Evolutionary conservation across 1,140 invertebrate species (phyloP), one percentile per base, ranked within the genome.

Genomic region (Drosophila sp.): DNA sequence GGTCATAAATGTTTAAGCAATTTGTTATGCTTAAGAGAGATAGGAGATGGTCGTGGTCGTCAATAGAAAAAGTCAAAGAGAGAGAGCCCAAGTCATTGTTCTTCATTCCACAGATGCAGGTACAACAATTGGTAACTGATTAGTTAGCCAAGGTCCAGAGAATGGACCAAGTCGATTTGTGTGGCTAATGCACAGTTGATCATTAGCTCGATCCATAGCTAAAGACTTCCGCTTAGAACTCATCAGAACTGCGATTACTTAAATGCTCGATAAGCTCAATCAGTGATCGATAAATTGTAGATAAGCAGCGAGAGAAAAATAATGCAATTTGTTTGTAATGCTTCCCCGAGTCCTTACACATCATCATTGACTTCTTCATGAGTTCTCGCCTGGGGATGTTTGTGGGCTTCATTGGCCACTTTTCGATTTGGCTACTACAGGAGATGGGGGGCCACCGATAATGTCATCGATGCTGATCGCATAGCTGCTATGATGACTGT

Each of bases 391-490:
- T 40, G 60, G 2, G 25, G 4, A 8, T 8, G 0, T 29, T 30
- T 11, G 25, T 6, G 6, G 0, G 0, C 30, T 7, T 3, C 44
- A 3, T 0, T 6, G 6, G 1, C 33, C 0, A 5, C 5, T 17
- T 4, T 27, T 41, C 29, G 41, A 4, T 1, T 68, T 55, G 25
- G 38, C 50, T 17, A 17, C 17, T 17, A 17, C 17, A 17, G 17
- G 17, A 80, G 10, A 90, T 89, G 66, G 84, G 80, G 23, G 71
- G 0, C 78, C 84, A 27, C 84, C 85, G 27, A 89, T 80, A 55
- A 80, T 89, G n/a, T 89, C 80, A 30, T 89, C 84, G 44, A 89
- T 89, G 57, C 84, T 84, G 80, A 90, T 79, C 69, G 84, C 85
- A 25, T 81, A 90, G 85, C 85, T 89, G 72, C 80, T 85, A 60